Evolutionary conservation across 1,140 invertebrate genomes (phyloP), one percentile per base, ranked within the genome.

Genomic region (Drosophila elegans): DNA sequence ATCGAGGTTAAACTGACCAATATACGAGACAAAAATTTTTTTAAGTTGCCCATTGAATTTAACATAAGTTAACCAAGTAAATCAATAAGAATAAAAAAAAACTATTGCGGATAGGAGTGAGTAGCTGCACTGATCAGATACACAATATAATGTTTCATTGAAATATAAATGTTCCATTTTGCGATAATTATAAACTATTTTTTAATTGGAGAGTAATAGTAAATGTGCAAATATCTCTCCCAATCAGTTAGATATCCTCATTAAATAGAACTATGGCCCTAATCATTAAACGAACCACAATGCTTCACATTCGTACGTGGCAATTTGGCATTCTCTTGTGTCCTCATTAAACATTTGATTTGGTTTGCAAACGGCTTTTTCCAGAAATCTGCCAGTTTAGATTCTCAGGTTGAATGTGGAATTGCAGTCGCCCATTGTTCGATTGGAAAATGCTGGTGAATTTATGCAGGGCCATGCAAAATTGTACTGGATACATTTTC

Each of bases 261-360:
- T 69, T 69, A 54, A 67, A 21, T 12, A 10, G 34, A 66, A 56
- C 39, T 62, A 21, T 48, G 38, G 29, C 13, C 34, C 46, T n/a
- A 56, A 69, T 55, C 49, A n/a, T 16, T n/a, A 6, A 29, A 11
- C 9, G 13, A 34, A 55, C 52, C 71, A 38, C 59, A 52, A 38
- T 38, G 6, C 29, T 66, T 75, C 27, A 38, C 34, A 16, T 34
- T 29, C 52, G 21, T 39, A 29, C 52, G 13, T 39, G 21, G 60
- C 29, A 56, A 54, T 62, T 74, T 54, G 21, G n/a, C n/a, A 29
- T 60, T 29, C 44, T 61, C 68, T 59, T 73, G 59, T 74, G 41
- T 63, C 52, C 39, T 64, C 52, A 75, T 75, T 75, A 75, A 75
- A 55, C 52, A 52, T 57, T 75, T 63, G 60, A 75, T 55, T 75